Percentiles rank a stretch among this genome's conserved stretches.
phyloP scores from a whole-genome alignment of 2,797 vertebrate genomes.

The Lagodon rhomboides region DNA sequence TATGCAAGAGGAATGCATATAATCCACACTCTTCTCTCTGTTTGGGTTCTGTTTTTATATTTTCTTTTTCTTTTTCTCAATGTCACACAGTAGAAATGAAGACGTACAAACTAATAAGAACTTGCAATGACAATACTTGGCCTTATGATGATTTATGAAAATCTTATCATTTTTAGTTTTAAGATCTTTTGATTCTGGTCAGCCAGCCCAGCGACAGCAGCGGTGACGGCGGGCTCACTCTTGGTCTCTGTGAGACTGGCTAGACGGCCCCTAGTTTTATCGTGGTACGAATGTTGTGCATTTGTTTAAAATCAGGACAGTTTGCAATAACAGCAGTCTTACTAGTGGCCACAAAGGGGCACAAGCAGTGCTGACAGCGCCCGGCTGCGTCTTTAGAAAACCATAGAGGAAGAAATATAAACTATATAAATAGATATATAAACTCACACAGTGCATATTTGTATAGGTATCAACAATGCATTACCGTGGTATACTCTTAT shows the following conservation, averaged over 20 bases:
- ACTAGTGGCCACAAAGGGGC: constrained; percentile 89
- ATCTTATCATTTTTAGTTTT: constrained; percentile 87
- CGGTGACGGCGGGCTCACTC: constrained; percentile 97
- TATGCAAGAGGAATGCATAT: constrained; percentile 90
- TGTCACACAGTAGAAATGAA: constrained; percentile 72
- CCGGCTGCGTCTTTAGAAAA: constrained; percentile 96
- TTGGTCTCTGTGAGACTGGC: constrained; percentile 98
- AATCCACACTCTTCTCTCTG: constrained; percentile 67
- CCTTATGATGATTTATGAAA: constrained; percentile 84
- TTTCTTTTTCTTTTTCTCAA: constrained; percentile 56
- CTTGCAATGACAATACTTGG: constrained; percentile 86
- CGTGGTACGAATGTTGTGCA: constrained; percentile 99
- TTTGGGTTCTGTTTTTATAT: constrained; percentile 64
- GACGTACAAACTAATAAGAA: constrained; percentile 73
- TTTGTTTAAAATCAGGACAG: constrained; percentile 99
- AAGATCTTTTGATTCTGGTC: constrained; percentile 97
- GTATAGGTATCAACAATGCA: constrained; percentile 82
- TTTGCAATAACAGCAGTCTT: constrained; percentile 98
- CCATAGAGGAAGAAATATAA: constrained; percentile 83
- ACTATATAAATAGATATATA: constrained; percentile 75
- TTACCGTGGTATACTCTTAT: constrained; percentile 83
- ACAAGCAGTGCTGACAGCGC: constrained; percentile 96
- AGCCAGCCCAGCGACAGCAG: constrained; percentile 93
- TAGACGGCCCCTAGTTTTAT: constrained; percentile 96
- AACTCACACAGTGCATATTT: constrained; percentile 82